Percentiles rank a stretch among this genome's conserved stretches.
phyloP scores from a whole-genome alignment of 2,888 invertebrate genomes.

The Bruchidius siliquastri region DNA sequence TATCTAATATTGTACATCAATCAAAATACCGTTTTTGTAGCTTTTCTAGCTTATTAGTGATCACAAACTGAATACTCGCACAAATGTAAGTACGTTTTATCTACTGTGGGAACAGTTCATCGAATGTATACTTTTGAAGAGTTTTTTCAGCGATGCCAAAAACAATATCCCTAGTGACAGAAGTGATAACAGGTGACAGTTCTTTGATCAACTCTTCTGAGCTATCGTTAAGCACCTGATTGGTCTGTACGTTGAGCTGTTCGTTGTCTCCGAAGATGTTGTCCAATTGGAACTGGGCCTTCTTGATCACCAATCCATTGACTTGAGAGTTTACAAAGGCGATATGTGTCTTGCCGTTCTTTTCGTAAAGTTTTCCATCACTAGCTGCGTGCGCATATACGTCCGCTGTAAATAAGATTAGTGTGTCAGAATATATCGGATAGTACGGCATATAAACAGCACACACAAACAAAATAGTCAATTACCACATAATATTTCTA shows the following conservation, averaged over 20 bases:
- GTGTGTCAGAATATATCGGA: too few relatives aligned
- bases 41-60: background rate
- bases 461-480: too few relatives aligned
- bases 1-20: background rate
- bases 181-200: constrained; percentile 60
- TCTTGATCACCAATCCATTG: constrained; percentile 58
- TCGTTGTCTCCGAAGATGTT: constrained; percentile 63
- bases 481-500: too few relatives aligned
- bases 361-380: constrained; percentile 50
- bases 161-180: constrained; percentile 50
- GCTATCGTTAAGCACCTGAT: constrained; percentile 67
- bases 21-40: too few relatives aligned
- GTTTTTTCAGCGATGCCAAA: constrained; percentile 52
- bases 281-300: constrained; percentile 57
- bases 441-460: too few relatives aligned
- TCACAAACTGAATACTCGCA: background rate
- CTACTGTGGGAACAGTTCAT: constrained; percentile 43
- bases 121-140: constrained; percentile 51
- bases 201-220: constrained; percentile 63
- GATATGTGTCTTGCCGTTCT: constrained; percentile 51
- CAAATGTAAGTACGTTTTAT: background rate
- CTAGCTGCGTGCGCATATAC: constrained; percentile 56
- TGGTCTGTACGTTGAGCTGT: constrained; percentile 58
- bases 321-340: constrained; percentile 55
- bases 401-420: constrained; percentile 50